Evolutionary conservation across 2,888 invertebrate species (phyloP).

Genomic region (Microdon myrmicae): DNA sequence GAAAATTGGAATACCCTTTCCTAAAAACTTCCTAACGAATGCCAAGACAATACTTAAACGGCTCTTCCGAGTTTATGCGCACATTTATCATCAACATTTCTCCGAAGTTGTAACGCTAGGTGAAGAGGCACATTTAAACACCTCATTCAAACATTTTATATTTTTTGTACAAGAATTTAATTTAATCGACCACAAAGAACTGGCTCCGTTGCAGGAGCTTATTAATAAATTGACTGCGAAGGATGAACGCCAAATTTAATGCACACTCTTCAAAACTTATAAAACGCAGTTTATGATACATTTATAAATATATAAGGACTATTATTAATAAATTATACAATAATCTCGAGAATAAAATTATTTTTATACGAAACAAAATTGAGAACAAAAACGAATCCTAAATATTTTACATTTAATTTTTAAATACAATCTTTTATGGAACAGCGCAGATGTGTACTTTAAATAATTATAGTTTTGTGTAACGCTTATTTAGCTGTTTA

Average conservation of each 20-base stretch:
- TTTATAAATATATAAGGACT: conserved; percentile 14
- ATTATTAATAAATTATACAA: conserved; percentile 7
- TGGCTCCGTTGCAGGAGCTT: conserved; percentile 96
- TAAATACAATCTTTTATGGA: conserved; percentile 20
- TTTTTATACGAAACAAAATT: conserved; percentile 36
- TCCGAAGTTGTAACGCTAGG: conserved; percentile 96
- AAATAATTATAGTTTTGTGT: conserved; percentile 47
- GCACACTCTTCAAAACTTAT: conserved; percentile 11
- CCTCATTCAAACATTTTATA: conserved; percentile 99
- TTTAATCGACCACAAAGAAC: conserved; percentile 94
- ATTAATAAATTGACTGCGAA: conserved; percentile 95
- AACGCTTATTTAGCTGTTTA: conserved; percentile 50
- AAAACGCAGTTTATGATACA: conserved; percentile 39
- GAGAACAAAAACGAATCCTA: conserved; percentile 25
- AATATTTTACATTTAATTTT: conserved; percentile 32
- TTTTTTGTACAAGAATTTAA: conserved; percentile 94
- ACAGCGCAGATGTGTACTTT: conserved; percentile 47
- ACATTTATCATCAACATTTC: conserved; percentile 99
- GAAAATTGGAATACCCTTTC: conserved; percentile 98
- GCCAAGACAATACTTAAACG: conserved; percentile 98
- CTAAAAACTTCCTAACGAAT: conserved; percentile 95
- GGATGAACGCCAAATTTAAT: conserved; percentile 80
- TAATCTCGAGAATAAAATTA: conserved; percentile 19
- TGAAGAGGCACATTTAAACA: conserved; percentile 98
- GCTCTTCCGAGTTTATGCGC: conserved; percentile 98